These are phyloP conservation scores for Hypsibius dujardini DNA, from an alignment of 1,140 invertebrate species.

Conservation along the genomic window DNA sequence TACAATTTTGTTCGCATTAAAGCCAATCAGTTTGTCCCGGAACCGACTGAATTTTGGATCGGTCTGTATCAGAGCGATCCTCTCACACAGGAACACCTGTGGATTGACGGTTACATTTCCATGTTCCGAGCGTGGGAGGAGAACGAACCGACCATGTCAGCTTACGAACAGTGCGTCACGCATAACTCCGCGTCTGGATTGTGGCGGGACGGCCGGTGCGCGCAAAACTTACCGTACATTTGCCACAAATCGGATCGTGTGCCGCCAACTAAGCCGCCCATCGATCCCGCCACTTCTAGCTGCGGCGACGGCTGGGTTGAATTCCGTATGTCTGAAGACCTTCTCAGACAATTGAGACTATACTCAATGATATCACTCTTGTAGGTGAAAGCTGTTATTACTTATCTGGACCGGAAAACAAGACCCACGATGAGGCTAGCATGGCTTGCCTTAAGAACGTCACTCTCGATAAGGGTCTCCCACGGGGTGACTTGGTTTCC, in stretches of 20 bases:
- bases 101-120: slow-evolving; percentile 2
- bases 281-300: no score
- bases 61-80: not conserved
- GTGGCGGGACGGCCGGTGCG: not conserved
- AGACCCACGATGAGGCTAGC: no score
- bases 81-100: not conserved
- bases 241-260: not conserved
- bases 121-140: not conserved
- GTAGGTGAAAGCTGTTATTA: no score
- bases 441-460: no score
- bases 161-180: not conserved
- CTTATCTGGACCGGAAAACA: no score
- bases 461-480: no score
- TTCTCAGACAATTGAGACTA: no score
- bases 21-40: not conserved
- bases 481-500: no score
- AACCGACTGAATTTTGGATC: not conserved
- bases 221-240: not conserved
- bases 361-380: no score
- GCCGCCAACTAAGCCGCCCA: no score
- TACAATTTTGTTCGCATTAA: not conserved
- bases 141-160: not conserved
- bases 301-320: no score
- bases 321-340: no score
- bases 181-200: not conserved